phyloP scores from a whole-genome alignment of 1,140 invertebrate genomes.

The Zaprionus lachaisei region DNA sequence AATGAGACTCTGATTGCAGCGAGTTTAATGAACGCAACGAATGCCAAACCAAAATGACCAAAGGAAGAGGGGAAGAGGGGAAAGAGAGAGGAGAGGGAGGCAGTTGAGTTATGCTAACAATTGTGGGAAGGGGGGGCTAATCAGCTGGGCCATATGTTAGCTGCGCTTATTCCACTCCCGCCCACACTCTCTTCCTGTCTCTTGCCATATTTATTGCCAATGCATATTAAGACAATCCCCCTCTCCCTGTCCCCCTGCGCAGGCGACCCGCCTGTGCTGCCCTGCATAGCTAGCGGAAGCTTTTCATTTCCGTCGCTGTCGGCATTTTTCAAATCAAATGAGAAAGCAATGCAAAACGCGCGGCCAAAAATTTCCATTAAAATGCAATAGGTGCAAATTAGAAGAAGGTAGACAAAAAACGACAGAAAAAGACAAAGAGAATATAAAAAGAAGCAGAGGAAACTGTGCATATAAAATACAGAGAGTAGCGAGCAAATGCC shows the following conservation, averaged over 20 bases:
- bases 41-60: constrained; percentile 52
- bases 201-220: constrained; percentile 64
- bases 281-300: constrained; percentile 57
- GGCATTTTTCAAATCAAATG: constrained; percentile 79
- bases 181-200: background rate
- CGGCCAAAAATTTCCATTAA: constrained; percentile 67
- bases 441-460: constrained; percentile 40
- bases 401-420: constrained; percentile 44
- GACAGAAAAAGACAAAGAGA: constrained; percentile 4
- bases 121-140: constrained; percentile 36
- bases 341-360: constrained; percentile 71
- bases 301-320: constrained; percentile 79
- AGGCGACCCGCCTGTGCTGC: background rate
- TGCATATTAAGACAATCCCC: constrained; percentile 31
- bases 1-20: constrained; percentile 41
- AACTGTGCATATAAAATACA: constrained; percentile 12
- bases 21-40: constrained; percentile 54
- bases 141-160: constrained; percentile 74
- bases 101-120: constrained; percentile 29
- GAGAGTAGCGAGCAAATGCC: background rate
- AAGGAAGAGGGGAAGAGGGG: background rate
- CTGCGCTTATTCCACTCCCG: constrained; percentile 53
- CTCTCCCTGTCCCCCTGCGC: background rate
- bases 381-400: constrained; percentile 80
- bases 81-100: background rate